Base-by-base conservation (phyloP, 2,113 vertebrate species). In the Sula dactylatra region DNA sequence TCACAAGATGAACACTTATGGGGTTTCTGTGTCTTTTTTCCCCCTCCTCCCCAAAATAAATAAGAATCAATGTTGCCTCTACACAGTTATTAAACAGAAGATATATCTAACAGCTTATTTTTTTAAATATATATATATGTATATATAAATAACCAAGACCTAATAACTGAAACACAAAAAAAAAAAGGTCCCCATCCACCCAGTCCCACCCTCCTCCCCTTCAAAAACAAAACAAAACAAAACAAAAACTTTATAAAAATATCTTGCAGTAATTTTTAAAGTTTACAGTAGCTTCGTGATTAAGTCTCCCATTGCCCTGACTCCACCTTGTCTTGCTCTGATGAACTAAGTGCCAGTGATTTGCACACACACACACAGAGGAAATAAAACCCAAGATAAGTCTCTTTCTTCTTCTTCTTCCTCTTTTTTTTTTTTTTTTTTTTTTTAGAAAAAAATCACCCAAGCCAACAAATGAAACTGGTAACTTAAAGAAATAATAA, bases 171-270 rank as follows among this genome's bases (percentile, higher is more conserved):
- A 98, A 97, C 95, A 97, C 94, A 40, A 61, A 73, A 89, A 94
- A 94, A 93, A 94, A 86, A 81, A 86, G 58, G 88, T 89, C 95
- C 97, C 90, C 95, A 95, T 97, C 98, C 97, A 95, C 93, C 96
- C 97, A 67, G 87, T n/a, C 90, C 94, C 82, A 50, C 96, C 94
- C 94, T 55, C 93, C 86, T 77, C 88, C 82, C 97, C 67, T 73
- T 94, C 24, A 44, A 94, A 89, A 85, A 94, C 45, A 18, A 31
- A 34, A 10, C 26, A 58, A 82, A 52, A 40, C 13, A 38, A 95
- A 92, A 9, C 98, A 95, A 98, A 98, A 98, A 97, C 92, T 97
- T 98, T 99, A 99, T 98, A 99, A 99, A 99, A 99, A 99, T 99
- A 99, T 99, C 98, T 98, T 96, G 98, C 98, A 98, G 98, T 98